A percentile compares a stretch with the other conserved stretches of the same genome.
Conservation (phyloP, 1,140 invertebrate genomes). For the Rhopalosiphum padi region DNA sequence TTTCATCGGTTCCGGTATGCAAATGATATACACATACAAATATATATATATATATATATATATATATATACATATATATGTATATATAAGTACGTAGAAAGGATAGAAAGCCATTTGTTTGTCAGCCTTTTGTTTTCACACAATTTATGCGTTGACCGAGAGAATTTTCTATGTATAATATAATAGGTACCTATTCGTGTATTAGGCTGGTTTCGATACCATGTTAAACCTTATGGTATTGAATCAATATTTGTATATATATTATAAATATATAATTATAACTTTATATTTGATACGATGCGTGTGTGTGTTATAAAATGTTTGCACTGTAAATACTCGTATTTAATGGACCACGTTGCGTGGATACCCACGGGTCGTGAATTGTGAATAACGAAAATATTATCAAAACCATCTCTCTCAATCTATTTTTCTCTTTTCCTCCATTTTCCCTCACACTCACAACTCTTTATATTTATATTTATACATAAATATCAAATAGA, state of each 20-base stretch:
- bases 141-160: background rate
- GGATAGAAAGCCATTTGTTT: background rate
- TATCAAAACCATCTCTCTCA: background rate
- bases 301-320: background rate
- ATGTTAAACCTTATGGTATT: background rate
- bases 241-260: background rate
- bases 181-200: background rate
- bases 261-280: background rate
- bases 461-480: background rate
- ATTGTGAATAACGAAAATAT: conserved; percentile 21
- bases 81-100: background rate
- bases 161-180: background rate
- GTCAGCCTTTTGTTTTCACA: background rate
- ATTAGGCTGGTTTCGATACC: background rate
- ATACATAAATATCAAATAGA: background rate
- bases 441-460: no score
- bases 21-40: background rate
- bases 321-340: conserved; percentile 26
- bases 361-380: background rate
- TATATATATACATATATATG: background rate
- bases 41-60: background rate
- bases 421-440: background rate
- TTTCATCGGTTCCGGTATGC: background rate
- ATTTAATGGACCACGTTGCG: background rate
- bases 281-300: background rate